Evolutionary conservation across 2,113 vertebrate genomes (phyloP).

Genomic region (Erythrocercus mccallii): DNA sequence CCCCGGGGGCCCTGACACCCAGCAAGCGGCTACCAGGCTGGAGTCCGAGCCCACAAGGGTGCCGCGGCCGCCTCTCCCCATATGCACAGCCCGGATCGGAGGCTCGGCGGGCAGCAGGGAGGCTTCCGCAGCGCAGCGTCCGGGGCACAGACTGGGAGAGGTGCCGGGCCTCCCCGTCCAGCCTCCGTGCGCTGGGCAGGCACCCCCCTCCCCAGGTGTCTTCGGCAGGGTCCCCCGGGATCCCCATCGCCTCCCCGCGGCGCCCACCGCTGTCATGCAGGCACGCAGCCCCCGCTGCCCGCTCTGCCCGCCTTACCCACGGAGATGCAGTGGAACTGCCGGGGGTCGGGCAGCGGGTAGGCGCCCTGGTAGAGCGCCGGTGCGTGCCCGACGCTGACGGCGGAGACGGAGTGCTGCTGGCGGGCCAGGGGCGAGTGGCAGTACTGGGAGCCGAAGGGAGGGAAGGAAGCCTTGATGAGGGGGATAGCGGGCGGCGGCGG

Average conservation of each 20-base stretch:
- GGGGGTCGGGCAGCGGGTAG: conserved; percentile 91
- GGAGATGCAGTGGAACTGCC: conserved; percentile 97
- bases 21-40: not conserved
- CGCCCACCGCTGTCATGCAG: not conserved
- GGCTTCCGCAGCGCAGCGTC: not conserved
- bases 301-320: conserved; percentile 83
- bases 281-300: not conserved
- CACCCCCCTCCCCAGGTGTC: too few relatives aligned
- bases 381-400: conserved; percentile 82
- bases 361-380: conserved; percentile 90
- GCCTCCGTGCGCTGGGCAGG: not conserved
- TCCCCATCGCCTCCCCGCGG: not conserved
- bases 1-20: fast-evolving
- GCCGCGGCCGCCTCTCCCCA: too few relatives aligned
- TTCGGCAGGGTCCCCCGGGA: too few relatives aligned
- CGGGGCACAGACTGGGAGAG: too few relatives aligned
- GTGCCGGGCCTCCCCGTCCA: not conserved
- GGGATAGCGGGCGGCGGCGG: conserved; percentile 87
- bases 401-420: conserved; percentile 83
- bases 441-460: conserved; percentile 90
- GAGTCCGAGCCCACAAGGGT: not conserved
- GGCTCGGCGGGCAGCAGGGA: not conserved
- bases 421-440: conserved; percentile 89
- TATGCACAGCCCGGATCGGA: not conserved
- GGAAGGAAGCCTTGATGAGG: conserved; percentile 92